phyloP scores from a whole-genome alignment of 2,113 vertebrate species.

The Platysteira castanea region DNA sequence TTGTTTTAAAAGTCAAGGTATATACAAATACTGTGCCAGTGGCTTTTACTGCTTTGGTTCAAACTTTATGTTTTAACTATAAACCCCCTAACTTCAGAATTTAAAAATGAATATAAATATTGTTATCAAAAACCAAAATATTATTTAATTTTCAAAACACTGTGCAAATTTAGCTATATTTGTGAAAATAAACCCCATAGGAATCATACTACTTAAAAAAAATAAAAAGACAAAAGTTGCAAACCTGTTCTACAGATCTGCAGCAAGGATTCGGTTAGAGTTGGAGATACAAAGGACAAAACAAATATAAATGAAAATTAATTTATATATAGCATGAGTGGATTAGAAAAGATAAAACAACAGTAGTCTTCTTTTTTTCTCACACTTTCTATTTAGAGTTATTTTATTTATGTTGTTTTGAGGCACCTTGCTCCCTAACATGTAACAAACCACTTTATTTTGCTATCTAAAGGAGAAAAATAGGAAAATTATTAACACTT shows the following conservation, averaged over 20 bases:
- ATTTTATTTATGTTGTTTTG: neutral
- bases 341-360: neutral
- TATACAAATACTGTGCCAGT: neutral
- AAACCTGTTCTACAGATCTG: neutral
- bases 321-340: neutral
- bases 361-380: neutral
- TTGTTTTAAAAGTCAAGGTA: neutral
- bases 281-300: neutral
- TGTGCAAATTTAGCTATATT: neutral
- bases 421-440: neutral
- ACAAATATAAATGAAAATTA: neutral
- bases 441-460: neutral
- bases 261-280: neutral
- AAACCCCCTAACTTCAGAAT: neutral
- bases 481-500: neutral
- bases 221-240: neutral
- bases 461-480: neutral
- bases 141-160: conserved; percentile 13
- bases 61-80: neutral
- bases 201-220: neutral
- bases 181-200: neutral
- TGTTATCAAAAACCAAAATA: neutral
- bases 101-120: conserved; percentile 19
- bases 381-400: neutral
- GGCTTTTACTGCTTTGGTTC: neutral